Evolutionary conservation across 2,888 invertebrate species (phyloP), one percentile per base, ranked within the genome.

Genomic region (Timandra comae): DNA sequence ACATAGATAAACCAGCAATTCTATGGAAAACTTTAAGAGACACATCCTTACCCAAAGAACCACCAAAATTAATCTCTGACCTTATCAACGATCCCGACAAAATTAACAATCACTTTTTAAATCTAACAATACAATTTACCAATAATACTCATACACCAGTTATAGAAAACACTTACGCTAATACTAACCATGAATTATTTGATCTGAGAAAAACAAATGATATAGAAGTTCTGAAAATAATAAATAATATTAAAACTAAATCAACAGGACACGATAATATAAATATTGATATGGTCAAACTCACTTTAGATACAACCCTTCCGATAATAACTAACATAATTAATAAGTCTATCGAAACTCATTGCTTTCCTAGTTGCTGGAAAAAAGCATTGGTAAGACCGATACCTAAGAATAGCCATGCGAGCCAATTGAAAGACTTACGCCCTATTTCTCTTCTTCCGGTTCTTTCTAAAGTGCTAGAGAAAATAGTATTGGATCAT

Each of bases 371-470:
- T 3, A 1, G 7, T 1, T 7, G n/a, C 1, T 38, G 38, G 34
- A 29, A 28, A 13, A 8, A 9, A 4, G 38, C 33, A 9, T 12
- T 32, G 1, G 27, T 35, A 1, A 13, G 20, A 11, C 39, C 35
- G 1, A 19, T 39, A 7, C 35, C 35, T 1, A 35, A 39, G 11
- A 27, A 12, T 5, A 23, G 7, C 0, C 27, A 41, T 5, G 28
- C 35, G 0, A 10, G 7, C 5, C 1, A 5, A 4, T 6, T 27
- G 0, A 35, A 37, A 7, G 40, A 40, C 7, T 24, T 45, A 0
- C 13, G 45, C 0, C 43, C 48, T 0, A 43, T 48, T 3, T 39
- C 41, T 10, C 34, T 48, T 2, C 27, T 48, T 3, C 39, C 43
- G 0, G 38, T 28, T 3, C 2, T 46, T 1, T 46, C 45, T 0